Evolutionary conservation across 2,113 vertebrate species (phyloP), one percentile per base, ranked within the genome.

Genomic region (Charina bottae): DNA sequence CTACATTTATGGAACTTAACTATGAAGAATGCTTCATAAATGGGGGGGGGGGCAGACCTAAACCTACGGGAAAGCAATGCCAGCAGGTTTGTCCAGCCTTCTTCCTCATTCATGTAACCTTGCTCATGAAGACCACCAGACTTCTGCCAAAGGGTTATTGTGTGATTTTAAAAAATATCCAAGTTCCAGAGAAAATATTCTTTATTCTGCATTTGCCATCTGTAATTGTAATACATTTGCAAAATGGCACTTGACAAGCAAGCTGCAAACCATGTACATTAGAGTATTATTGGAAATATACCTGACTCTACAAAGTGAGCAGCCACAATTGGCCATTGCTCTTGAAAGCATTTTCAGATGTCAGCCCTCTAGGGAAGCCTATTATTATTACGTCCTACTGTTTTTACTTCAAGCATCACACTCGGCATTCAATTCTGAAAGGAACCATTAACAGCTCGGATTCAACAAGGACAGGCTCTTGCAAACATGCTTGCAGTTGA

Each of bases 401-500:
- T 83, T 54, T 93, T 96, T 92, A 89, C 59, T 93, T 93, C 19
- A 91, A 84, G 93, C 86, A 55, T 58, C 2, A 55, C 5, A 64
- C 0, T 1, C 87, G 28, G 17, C 11, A 24, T 88, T 58, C 1
- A 83, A 94, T 60, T 94, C 26, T 89, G 88, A 87, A 94, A 92
- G n/a, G 24, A 92, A 72, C 2, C 59, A 92, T 26, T 93, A 49
- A 89, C 15, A 91, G 11, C 6, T 62, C 87, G 4, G 24, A 89
- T 88, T 90, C 33, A 93, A 89, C 93, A 54, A 56, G 13, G 9
- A 0, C 10, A 90, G 19, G 26, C 10, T 54, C 59, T 91, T 93
- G 9, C 21, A 13, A 83, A 17, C 26, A 85, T 19, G 37, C n/a
- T 89, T 84, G 90, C 13, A 88, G 37, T 64, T 12, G 0, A 26